phyloP scores from a whole-genome alignment of 2,888 invertebrate species.

The Hecatera dysodea region DNA sequence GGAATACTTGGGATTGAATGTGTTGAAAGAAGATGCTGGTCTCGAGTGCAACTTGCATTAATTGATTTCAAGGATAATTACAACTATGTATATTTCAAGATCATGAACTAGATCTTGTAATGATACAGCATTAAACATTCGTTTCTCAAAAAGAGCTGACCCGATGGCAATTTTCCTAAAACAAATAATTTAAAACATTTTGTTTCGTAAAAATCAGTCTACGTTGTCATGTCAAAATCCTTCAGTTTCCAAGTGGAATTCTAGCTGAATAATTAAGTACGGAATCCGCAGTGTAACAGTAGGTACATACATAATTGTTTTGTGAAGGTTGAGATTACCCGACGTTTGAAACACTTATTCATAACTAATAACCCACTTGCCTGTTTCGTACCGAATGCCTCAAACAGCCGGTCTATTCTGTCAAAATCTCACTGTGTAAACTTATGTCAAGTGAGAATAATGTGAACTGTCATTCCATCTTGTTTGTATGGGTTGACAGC shows the following conservation, averaged over 20 bases:
- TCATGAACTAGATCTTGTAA: no score
- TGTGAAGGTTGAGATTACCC: constrained; percentile 8
- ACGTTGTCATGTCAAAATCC: background rate
- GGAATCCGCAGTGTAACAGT: background rate
- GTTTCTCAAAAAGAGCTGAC: background rate
- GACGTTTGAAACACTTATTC: constrained; percentile 24
- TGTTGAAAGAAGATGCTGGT: no score
- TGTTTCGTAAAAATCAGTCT: background rate
- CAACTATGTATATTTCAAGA: no score
- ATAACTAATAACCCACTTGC: background rate
- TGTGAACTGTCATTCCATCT: no score
- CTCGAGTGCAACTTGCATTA: no score
- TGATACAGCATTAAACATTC: no score
- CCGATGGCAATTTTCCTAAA: background rate
- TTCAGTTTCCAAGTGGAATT: background rate
- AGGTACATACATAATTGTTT: constrained; percentile 14
- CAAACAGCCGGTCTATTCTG: no score
- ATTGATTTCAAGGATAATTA: no score
- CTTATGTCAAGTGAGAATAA: no score
- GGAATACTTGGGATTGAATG: no score
- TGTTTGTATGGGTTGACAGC: no score
- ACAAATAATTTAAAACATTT: background rate
- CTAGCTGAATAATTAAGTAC: constrained; percentile 8
- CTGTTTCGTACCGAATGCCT: background rate
- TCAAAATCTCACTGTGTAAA: no score